phyloP scores from a whole-genome alignment of 1,140 invertebrate genomes.

The Drosophila carrolli region DNA sequence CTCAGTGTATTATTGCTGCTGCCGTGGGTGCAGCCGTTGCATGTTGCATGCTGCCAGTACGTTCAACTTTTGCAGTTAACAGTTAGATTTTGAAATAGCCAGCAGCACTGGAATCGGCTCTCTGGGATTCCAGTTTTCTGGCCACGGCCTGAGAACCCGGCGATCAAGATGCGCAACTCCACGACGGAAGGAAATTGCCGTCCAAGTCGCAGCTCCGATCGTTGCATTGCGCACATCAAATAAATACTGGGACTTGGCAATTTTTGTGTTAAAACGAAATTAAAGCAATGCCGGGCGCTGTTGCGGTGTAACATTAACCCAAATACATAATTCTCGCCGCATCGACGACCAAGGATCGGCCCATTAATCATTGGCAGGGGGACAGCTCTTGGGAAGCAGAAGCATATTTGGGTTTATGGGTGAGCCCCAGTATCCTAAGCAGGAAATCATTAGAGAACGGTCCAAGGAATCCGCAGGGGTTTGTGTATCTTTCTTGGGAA shows the following conservation, averaged over 20 bases:
- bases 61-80: constrained; percentile 83
- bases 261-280: constrained; percentile 75
- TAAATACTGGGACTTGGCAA: constrained; percentile 73
- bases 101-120: constrained; percentile 52
- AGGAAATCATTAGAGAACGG: constrained; percentile 68
- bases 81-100: constrained; percentile 83
- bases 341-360: constrained; percentile 65
- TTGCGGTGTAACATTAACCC: constrained; percentile 78
- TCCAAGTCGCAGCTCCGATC: constrained; percentile 31
- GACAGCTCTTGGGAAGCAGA: constrained; percentile 18
- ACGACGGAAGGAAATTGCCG: constrained; percentile 77
- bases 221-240: constrained; percentile 68
- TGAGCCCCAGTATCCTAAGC: constrained; percentile 41
- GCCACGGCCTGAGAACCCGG: constrained; percentile 68
- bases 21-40: constrained; percentile 80
- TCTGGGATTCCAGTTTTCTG: constrained; percentile 73
- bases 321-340: constrained; percentile 71
- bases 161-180: constrained; percentile 66
- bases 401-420: constrained; percentile 67
- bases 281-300: constrained; percentile 68
- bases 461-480: constrained; percentile 36
- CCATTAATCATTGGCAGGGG: constrained; percentile 41
- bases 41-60: constrained; percentile 81
- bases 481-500: constrained; percentile 35
- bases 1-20: constrained; percentile 30